phyloP scores from a whole-genome alignment of 2,797 vertebrate species.

The Salmo trutta region DNA sequence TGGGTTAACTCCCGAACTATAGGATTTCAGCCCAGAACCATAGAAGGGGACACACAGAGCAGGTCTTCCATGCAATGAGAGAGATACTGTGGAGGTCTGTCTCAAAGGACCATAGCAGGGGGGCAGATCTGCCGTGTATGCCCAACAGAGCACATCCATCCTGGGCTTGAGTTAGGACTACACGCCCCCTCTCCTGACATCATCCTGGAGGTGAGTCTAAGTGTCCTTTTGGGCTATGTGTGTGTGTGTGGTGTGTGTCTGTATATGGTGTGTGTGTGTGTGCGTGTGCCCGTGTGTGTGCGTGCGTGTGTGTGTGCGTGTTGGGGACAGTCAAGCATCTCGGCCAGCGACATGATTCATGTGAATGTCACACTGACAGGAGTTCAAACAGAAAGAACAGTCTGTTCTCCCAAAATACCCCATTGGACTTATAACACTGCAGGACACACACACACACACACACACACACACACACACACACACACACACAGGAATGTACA shows the following conservation, averaged over 20 bases:
- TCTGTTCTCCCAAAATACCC: slow-evolving; percentile 70
- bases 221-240: background rate
- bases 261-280: background rate
- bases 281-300: background rate
- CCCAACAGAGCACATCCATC: background rate
- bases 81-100: background rate
- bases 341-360: slow-evolving; percentile 76
- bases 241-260: background rate
- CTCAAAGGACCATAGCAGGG: slow-evolving; percentile 1
- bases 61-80: background rate
- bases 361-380: slow-evolving; percentile 66
- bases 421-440: slow-evolving; percentile 67
- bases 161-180: background rate
- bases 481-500: slow-evolving; percentile 21
- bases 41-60: too few species aligned
- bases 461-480: slow-evolving; percentile 26
- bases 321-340: slow-evolving; percentile 49
- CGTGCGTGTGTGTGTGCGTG: background rate
- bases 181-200: slow-evolving; percentile 2
- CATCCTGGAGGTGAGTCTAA: background rate
- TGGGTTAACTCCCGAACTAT: too few species aligned
- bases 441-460: slow-evolving; percentile 35
- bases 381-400: slow-evolving; percentile 64
- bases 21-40: too few species aligned
- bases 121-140: background rate